Percentiles rank a stretch among this genome's conserved stretches.
phyloP scores from a whole-genome alignment of 2,797 vertebrate species.

The Typhlichthys subterraneus region DNA sequence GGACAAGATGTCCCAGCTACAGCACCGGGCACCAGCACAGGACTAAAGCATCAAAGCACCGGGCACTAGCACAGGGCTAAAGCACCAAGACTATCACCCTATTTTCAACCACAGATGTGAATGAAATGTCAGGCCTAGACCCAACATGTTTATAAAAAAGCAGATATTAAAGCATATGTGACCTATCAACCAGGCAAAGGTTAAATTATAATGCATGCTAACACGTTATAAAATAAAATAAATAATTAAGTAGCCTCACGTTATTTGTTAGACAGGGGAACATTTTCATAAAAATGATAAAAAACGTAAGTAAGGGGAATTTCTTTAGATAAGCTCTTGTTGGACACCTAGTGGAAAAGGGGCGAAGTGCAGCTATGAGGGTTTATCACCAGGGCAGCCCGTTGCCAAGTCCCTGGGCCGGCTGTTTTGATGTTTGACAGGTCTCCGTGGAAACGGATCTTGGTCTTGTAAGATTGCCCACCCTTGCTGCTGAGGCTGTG shows the following conservation, averaged over 20 bases:
- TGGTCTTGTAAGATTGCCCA: conserved; percentile 60
- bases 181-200: not conserved
- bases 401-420: conserved; percentile 17
- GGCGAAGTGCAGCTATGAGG: not conserved
- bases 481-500: conserved; percentile 52
- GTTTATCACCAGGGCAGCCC: not conserved
- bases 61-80: conserved; percentile 45
- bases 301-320: no score
- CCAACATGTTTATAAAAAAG: not conserved
- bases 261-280: no score
- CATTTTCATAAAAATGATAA: no score
- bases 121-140: not conserved
- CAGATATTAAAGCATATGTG: not conserved
- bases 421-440: conserved; percentile 71
- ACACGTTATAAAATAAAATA: not conserved
- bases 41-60: conserved; percentile 32
- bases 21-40: conserved; percentile 45
- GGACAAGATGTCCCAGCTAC: conserved; percentile 58
- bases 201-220: not conserved
- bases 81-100: conserved; percentile 15
- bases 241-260: no score
- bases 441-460: conserved; percentile 73
- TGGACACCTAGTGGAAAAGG: not conserved
- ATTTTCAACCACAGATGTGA: conserved; percentile 7
- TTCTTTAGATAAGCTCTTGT: no score